Percentiles rank a stretch among this genome's conserved stretches.
phyloP scores from a whole-genome alignment of 2,113 vertebrate genomes.

The Sula dactylatra region DNA sequence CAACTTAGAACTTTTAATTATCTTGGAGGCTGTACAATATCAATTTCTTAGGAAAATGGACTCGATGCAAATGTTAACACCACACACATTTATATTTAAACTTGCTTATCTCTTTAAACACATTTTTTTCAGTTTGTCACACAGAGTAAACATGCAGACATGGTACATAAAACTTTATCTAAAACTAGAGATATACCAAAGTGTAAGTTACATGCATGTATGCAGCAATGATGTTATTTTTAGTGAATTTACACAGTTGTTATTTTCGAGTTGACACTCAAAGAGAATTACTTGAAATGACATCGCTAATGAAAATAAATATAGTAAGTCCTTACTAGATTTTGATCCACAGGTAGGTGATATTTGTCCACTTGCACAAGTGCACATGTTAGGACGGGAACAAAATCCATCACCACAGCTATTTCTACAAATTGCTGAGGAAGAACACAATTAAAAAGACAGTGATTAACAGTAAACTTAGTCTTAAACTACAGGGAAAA shows the following conservation, averaged over 20 bases:
- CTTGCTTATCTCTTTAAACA: not conserved
- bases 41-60: not conserved
- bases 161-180: not conserved
- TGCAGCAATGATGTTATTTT: not conserved
- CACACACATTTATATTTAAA: not conserved
- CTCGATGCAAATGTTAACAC: not conserved
- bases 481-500: not conserved
- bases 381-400: constrained; percentile 88
- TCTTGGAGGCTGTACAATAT: not conserved
- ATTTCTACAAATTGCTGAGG: constrained; percentile 84
- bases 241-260: not conserved
- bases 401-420: constrained; percentile 88
- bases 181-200: not conserved
- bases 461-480: not conserved
- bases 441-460: constrained; percentile 12
- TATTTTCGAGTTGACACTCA: not conserved
- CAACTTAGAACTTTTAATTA: not conserved
- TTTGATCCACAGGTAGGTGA: constrained; percentile 79
- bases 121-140: not conserved
- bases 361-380: constrained; percentile 83
- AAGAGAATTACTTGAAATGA: not conserved
- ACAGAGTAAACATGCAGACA: rapidly evolving
- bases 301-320: not conserved
- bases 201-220: rapidly evolving
- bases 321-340: constrained; percentile 58